These are phyloP conservation scores for Syrrhaptes paradoxus DNA, from an alignment of 2,113 vertebrate genomes.

Conservation along the genomic window DNA sequence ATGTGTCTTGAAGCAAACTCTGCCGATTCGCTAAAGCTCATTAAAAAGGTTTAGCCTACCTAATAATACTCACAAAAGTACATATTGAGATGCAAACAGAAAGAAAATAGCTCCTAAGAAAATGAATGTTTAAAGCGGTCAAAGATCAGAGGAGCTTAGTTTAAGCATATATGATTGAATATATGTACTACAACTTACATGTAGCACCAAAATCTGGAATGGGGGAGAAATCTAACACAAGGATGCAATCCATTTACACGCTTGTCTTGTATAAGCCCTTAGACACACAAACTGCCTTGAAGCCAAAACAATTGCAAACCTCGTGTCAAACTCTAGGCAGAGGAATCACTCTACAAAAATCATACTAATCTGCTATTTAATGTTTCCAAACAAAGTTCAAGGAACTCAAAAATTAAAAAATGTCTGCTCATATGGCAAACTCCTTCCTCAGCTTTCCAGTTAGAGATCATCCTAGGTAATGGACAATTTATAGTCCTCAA, in stretches of 20 bases:
- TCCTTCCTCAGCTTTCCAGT: not conserved
- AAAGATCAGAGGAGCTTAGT: not conserved
- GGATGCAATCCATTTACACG: constrained; percentile 1
- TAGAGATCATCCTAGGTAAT: not conserved
- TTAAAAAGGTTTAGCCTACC: not conserved
- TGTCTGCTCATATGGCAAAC: not conserved
- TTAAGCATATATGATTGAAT: not conserved
- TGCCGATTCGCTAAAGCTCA: not conserved
- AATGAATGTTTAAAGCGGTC: not conserved
- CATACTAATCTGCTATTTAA: not conserved
- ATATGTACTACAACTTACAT: not conserved
- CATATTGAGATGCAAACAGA: not conserved
- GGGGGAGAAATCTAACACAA: not conserved
- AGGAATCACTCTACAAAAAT: not conserved
- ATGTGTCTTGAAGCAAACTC: not conserved
- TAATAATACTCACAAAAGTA: not conserved
- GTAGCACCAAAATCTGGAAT: not conserved
- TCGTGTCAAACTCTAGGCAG: not conserved
- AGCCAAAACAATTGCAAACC: not conserved
- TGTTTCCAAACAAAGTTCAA: not conserved
- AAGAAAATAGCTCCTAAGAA: not conserved
- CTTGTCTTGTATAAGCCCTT: not conserved
- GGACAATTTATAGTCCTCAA: not conserved
- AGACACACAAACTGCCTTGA: not conserved
- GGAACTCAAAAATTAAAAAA: not conserved